A percentile compares a stretch with the other conserved stretches of the same genome.
Conservation (phyloP, 2,113 vertebrate species). For the Symphodus melops region DNA sequence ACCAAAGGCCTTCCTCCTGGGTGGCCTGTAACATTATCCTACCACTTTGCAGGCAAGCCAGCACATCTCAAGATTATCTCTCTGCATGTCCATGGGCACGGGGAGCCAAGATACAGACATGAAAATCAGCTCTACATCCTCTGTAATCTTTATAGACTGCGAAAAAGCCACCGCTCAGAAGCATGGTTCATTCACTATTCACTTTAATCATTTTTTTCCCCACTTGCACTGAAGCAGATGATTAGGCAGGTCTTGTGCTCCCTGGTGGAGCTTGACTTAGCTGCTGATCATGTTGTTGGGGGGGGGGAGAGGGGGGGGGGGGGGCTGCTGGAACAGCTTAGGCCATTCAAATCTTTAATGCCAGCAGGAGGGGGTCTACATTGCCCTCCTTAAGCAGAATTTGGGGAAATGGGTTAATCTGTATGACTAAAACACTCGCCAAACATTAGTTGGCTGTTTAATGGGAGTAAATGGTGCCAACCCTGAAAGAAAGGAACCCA, state of each 20-base stretch:
- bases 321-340: conserved; percentile 15
- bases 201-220: conserved; percentile 22
- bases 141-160: conserved; percentile 35
- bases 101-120: conserved; percentile 11
- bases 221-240: conserved; percentile 18
- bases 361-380: not conserved
- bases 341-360: conserved; percentile 46
- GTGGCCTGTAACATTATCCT: conserved; percentile 50
- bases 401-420: conserved; percentile 38
- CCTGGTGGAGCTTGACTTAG: conserved; percentile 39
- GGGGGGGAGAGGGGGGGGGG: not conserved
- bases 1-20: conserved; percentile 32
- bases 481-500: not conserved
- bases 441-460: conserved; percentile 1
- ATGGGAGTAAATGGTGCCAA: not conserved
- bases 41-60: conserved; percentile 26
- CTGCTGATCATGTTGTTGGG: conserved; percentile 49
- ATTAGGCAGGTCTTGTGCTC: conserved; percentile 41
- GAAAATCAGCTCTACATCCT: conserved; percentile 9
- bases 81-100: not conserved
- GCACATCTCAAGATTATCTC: conserved; percentile 50
- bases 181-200: conserved; percentile 20
- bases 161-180: conserved; percentile 18
- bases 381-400: conserved; percentile 13
- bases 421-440: not conserved